A percentile compares a stretch with the other conserved stretches of the same genome.
Conservation (phyloP, 2,888 invertebrate genomes). For the Antitype chi region DNA sequence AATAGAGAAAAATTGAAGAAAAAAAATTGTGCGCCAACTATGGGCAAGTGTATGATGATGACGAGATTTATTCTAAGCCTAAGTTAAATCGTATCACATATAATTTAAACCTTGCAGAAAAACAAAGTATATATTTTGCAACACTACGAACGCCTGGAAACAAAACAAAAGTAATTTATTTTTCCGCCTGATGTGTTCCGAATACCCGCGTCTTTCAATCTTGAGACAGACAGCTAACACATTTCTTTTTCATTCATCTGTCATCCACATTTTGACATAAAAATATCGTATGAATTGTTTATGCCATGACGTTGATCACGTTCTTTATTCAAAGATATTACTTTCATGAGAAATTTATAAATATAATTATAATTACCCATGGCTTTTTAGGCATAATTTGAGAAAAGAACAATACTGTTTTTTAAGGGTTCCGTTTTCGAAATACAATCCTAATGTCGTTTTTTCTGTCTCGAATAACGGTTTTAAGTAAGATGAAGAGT, state of each 20-base stretch:
- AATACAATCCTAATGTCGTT: not conserved
- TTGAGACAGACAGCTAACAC: constrained; percentile 46
- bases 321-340: constrained; percentile 2
- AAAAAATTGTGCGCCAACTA: too few species aligned
- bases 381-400: not conserved
- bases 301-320: constrained; percentile 6
- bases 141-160: constrained; percentile 1
- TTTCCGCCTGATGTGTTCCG: constrained; percentile 38
- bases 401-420: constrained; percentile 4
- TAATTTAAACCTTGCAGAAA: not conserved
- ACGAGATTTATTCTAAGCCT: not conserved
- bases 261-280: constrained; percentile 51
- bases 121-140: not conserved
- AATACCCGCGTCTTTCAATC: constrained; percentile 50
- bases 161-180: constrained; percentile 56
- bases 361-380: not conserved
- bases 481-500: not conserved
- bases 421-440: not conserved
- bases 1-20: too few species aligned
- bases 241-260: constrained; percentile 54
- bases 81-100: not conserved
- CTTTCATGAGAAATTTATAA: constrained; percentile 3
- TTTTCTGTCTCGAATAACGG: not conserved
- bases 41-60: too few species aligned
- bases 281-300: constrained; percentile 42